These are phyloP conservation scores for Cheirogaleus major DNA, from an alignment of 2,797 vertebrate species.

Conservation along the genomic window DNA sequence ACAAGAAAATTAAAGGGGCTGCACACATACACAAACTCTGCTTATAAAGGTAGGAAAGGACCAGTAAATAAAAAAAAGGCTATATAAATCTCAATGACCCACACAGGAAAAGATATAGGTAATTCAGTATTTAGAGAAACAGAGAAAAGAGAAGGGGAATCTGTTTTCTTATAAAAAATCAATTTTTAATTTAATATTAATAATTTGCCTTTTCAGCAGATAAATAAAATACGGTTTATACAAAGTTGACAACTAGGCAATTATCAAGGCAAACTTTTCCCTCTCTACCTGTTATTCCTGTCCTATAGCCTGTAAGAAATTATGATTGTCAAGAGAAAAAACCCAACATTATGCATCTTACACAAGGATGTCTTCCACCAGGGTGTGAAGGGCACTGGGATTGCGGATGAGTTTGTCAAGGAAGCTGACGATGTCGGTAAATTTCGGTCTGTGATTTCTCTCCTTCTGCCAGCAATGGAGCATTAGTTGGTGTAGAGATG, in stretches of 20 bases:
- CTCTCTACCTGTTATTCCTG: background rate
- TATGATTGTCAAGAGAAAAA: background rate
- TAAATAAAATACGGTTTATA: conserved; percentile 54
- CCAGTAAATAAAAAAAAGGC: conserved; percentile 28
- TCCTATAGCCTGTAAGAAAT: background rate
- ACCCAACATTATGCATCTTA: conserved; percentile 78
- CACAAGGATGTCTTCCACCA: conserved; percentile 91
- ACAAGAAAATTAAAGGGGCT: conserved; percentile 52
- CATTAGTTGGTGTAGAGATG: conserved; percentile 97
- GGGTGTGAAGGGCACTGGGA: conserved; percentile 94
- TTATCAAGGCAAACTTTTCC: background rate
- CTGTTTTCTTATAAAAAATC: background rate
- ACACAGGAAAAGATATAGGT: conserved; percentile 27
- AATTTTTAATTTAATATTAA: background rate
- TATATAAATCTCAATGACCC: conserved; percentile 33
- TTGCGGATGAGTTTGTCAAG: conserved; percentile 97
- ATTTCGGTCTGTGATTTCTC: conserved; percentile 96
- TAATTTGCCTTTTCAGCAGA: conserved; percentile 12
- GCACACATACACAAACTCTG: background rate
- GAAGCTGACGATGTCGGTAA: conserved; percentile 95
- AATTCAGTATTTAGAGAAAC: background rate
- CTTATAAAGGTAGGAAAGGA: background rate
- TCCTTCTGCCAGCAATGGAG: conserved; percentile 99
- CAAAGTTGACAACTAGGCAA: background rate
- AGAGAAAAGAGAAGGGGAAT: background rate